phyloP scores from a whole-genome alignment of 1,140 invertebrate species.

The Anastrepha obliqua region DNA sequence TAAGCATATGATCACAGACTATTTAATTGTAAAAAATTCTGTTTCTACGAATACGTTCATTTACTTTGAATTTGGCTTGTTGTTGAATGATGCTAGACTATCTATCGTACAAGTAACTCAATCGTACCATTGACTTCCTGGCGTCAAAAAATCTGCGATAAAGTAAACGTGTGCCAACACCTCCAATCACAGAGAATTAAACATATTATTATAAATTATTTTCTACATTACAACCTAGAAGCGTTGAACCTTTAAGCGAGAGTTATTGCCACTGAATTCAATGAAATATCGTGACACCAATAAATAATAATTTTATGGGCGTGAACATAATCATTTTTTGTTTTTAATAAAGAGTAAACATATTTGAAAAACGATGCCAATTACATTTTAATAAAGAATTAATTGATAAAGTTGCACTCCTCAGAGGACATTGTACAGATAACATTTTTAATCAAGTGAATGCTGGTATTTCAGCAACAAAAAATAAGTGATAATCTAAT shows the following conservation, averaged over 20 bases:
- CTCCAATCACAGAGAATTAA: neutral
- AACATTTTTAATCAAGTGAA: too few species aligned
- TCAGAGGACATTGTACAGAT: neutral
- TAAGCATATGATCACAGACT: too few species aligned
- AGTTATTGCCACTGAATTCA: neutral
- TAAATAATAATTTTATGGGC: slow-evolving; percentile 26
- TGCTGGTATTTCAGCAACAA: too few species aligned
- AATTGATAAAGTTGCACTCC: neutral
- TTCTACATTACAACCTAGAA: neutral
- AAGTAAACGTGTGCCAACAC: neutral
- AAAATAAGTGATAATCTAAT: too few species aligned
- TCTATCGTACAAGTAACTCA: neutral
- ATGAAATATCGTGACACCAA: slow-evolving; percentile 12
- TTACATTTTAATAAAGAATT: neutral
- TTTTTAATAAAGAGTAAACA: neutral
- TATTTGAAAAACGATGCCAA: slow-evolving; percentile 1
- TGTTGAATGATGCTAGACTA: neutral
- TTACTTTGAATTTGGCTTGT: neutral
- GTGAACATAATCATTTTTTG: neutral
- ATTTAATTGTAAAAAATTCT: slow-evolving; percentile 8
- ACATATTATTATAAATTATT: slow-evolving; percentile 8
- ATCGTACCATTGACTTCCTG: slow-evolving; percentile 35
- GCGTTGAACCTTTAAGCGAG: neutral
- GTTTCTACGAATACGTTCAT: neutral
- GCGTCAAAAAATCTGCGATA: neutral